These are phyloP conservation scores for Micronisus gabar DNA, from an alignment of 2,113 vertebrate genomes.

Conservation along the genomic window DNA sequence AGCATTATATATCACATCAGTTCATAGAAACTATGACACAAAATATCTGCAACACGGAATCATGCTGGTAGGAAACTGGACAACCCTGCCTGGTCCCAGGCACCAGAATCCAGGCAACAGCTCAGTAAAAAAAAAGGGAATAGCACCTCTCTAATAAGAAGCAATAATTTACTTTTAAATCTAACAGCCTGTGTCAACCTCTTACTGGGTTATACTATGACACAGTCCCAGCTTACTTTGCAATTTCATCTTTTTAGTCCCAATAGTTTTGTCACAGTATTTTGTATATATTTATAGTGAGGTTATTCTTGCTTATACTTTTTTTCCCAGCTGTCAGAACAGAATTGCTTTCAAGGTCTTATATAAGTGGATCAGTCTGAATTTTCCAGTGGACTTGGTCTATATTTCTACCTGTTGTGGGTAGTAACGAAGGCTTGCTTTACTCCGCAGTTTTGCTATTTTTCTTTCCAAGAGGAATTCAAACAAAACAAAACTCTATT, in stretches of 20 bases:
- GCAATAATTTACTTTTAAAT: background rate
- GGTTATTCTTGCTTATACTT: background rate
- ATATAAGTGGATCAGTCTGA: background rate
- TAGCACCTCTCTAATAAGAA: background rate
- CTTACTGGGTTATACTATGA: background rate
- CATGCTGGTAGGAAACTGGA: background rate
- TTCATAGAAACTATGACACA: background rate
- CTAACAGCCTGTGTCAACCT: background rate
- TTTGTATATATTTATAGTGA: background rate
- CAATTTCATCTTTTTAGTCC: background rate
- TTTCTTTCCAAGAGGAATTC: background rate
- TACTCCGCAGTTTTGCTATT: background rate
- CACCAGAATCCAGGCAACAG: background rate
- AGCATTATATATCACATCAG: background rate
- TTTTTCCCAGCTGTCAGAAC: background rate
- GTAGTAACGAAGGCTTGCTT: background rate
- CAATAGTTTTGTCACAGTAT: background rate
- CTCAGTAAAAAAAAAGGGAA: background rate
- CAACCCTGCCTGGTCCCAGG: background rate
- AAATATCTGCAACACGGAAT: background rate
- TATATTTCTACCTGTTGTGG: slow-evolving; percentile 1
- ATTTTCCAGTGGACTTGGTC: background rate
- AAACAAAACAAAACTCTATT: background rate
- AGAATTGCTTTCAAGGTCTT: background rate
- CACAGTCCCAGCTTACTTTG: background rate